Base-by-base conservation (phyloP, 2,797 vertebrate species). In the Smutsia temminckii region DNA sequence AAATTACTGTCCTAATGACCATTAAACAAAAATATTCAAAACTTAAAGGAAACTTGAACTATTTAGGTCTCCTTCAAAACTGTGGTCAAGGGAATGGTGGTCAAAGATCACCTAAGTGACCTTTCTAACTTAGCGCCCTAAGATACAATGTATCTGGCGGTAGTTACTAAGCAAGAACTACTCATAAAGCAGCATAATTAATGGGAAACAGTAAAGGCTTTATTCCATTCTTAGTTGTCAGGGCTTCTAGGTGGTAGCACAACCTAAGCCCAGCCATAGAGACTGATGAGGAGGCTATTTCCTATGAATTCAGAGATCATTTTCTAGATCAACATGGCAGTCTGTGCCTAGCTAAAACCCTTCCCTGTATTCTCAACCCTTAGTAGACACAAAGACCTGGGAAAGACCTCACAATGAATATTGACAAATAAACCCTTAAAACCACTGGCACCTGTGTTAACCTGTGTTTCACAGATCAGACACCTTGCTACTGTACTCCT, bases 1-100 rank as follows among this genome's bases (percentile, higher is more conserved):
- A 93, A 95, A 96, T 89, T 71, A 88, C 46, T 92, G 97, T 85
- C 61, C 84, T 96, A 85, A 53, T 8, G n/a, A 93, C 92, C 20
- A 46, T 61, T 75, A 27, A 85, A 88, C 18, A 96, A 64, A 92
- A 77, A 21, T 85, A 75, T 71, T 91, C 27, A 94, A 85, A 91
- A 95, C 72, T 96, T 59, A 96, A 93, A 88, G 64, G 69, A 88
- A 78, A 66, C n/a, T 71, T 79, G 53, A 90, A 59, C 34, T 83
- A 29, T 57, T 93, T 90, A 86, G 75, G 42, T 92, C 40, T 77
- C 61, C 66, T 92, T 59, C 8, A 79, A 63, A 95, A 21, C 49
- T 80, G 57, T 94, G 32, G 74, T 72, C 77, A 95, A 53, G 75
- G 57, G 46, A 93, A 59, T 11, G 68, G 51, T 89, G 53, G 66